Base-by-base conservation (phyloP, 2,888 invertebrate genomes). In the Tineola bisselliella region DNA sequence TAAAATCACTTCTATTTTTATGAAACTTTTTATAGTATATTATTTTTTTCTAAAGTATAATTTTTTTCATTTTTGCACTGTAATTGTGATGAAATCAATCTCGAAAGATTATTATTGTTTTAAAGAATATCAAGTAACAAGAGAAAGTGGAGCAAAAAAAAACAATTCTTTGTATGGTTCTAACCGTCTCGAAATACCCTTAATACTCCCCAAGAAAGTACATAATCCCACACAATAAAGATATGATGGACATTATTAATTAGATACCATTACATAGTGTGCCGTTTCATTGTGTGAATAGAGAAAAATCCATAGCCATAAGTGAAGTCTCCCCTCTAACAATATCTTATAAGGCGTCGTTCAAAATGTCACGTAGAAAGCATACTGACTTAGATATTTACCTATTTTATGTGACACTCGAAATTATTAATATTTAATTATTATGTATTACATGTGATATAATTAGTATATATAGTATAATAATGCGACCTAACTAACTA, bases 211-310 rank as follows among this genome's bases (percentile, higher is more conserved):
- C 66, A 65, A 65, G 58, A 58, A 31, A 33, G 70, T 73, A 31
- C 58, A 75, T 79, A 78, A 79, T 79, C 77, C 77, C 70, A 73
- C 60, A 81, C 80, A 81, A 84, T 83, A 75, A 80, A 84, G 83
- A 84, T 86, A 86, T 86, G 81, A 84, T 83, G 82, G 80, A 82
- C 77, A 80, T 83, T 84, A 87, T 87, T 87, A 86, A 87, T 86
- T 84, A 84, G 80, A 81, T 79, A 79, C 81, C 84, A 75, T 84
- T 84, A 81, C 79, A 73, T 84, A 81, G 83, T 83, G 76, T 80
- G 80, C 79, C 77, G 67, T 83, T 81, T 81, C 84, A 82, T 81
- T 84, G 81, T 81, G 71, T 70, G 71, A 72, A 72, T 68, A 70
- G 72, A 75, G 78, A 79, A 80, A 79, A 80, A 77, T 74, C 72